Conservation (phyloP, 2,113 vertebrate species). For the Cichladusa arquata region DNA sequence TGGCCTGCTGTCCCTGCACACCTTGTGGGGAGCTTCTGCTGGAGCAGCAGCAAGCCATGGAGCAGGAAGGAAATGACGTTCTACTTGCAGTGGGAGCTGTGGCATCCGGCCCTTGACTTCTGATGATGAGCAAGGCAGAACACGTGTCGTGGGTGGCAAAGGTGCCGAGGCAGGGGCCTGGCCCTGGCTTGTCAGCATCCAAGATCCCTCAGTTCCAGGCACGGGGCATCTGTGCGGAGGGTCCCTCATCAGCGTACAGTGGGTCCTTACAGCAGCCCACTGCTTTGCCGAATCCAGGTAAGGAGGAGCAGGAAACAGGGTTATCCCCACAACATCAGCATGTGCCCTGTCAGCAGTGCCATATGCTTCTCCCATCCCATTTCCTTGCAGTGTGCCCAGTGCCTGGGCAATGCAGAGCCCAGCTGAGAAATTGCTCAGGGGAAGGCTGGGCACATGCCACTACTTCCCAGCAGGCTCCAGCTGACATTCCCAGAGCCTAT, state of each 20-base stretch:
- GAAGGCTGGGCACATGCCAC: background rate
- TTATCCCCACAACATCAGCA: no score
- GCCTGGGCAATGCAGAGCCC: background rate
- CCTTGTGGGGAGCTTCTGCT: background rate
- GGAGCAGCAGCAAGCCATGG: background rate
- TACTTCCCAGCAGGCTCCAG: background rate
- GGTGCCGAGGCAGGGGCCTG: background rate
- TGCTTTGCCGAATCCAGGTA: background rate
- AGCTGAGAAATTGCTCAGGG: background rate
- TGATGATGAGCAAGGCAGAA: background rate
- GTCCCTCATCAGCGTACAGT: background rate
- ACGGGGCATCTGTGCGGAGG: background rate
- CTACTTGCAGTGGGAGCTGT: background rate
- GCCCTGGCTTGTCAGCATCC: slow-evolving; percentile 12
- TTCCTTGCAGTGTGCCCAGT: background rate
- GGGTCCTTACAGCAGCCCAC: slow-evolving; percentile 11
- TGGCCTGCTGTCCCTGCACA: background rate
- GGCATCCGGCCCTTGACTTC: background rate
- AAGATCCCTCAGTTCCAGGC: background rate
- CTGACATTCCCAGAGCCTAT: background rate
- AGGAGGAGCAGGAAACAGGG: background rate
- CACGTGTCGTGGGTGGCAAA: background rate
- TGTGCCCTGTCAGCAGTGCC: background rate
- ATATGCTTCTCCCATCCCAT: background rate
- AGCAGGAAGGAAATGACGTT: background rate